phyloP scores from a whole-genome alignment of 2,113 vertebrate genomes.

The Excalfactoria chinensis region DNA sequence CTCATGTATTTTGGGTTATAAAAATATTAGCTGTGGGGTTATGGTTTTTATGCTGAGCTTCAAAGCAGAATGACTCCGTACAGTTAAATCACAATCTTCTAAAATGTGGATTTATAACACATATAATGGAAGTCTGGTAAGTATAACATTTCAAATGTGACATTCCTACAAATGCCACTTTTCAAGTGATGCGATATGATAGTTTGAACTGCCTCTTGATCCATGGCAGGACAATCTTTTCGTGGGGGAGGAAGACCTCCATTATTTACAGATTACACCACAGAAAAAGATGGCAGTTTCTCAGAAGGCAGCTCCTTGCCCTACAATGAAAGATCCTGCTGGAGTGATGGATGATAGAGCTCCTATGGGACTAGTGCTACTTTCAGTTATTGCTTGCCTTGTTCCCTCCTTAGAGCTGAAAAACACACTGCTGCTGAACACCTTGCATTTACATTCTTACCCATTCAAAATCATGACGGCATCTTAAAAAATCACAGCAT shows the following conservation, averaged over 20 bases:
- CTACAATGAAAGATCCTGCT: background rate
- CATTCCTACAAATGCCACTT: slow-evolving; percentile 2
- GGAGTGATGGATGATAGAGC: background rate
- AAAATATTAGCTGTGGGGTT: slow-evolving; percentile 18
- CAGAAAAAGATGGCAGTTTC: background rate
- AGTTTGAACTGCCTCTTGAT: background rate
- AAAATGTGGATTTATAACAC: slow-evolving; percentile 22
- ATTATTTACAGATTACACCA: background rate
- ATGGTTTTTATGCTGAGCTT: slow-evolving; percentile 33
- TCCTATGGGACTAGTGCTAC: background rate
- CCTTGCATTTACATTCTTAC: background rate
- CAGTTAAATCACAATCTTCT: slow-evolving; percentile 21
- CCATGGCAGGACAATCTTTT: background rate
- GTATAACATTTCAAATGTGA: background rate
- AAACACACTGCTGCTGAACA: background rate
- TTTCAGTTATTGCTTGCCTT: background rate
- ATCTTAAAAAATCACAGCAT: background rate
- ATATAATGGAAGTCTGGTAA: background rate
- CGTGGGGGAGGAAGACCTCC: background rate
- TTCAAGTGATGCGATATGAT: background rate
- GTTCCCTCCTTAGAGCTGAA: background rate
- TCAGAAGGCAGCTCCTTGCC: background rate
- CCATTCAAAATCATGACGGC: background rate
- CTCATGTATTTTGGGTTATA: slow-evolving; percentile 17
- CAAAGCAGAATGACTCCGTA: background rate